phyloP scores from a whole-genome alignment of 2,888 invertebrate species.

The Diabrotica balteata region DNA sequence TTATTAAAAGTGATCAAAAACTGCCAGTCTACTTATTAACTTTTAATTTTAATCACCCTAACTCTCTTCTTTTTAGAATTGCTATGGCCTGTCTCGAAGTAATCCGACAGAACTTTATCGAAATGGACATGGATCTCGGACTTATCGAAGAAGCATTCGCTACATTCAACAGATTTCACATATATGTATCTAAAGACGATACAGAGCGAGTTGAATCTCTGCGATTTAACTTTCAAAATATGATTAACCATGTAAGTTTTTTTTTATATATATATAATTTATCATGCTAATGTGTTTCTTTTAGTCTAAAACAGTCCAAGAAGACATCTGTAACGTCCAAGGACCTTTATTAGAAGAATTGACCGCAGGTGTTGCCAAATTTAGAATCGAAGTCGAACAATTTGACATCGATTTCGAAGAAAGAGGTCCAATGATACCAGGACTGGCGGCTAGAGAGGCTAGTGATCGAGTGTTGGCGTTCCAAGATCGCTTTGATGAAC shows the following conservation, averaged over 20 bases:
- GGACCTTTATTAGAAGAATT: slow-evolving; percentile 77
- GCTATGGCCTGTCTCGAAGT: slow-evolving; percentile 81
- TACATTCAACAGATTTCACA: slow-evolving; percentile 71
- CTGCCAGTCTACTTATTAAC: too few relatives aligned
- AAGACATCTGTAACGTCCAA: slow-evolving; percentile 76
- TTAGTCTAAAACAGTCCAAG: slow-evolving; percentile 73
- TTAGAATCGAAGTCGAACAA: slow-evolving; percentile 70
- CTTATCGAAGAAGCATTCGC: slow-evolving; percentile 83
- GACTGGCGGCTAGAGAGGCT: slow-evolving; percentile 84
- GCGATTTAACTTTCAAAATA: slow-evolving; percentile 77
- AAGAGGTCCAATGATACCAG: slow-evolving; percentile 87
- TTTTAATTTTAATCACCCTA: too few relatives aligned
- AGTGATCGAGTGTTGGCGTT: slow-evolving; percentile 80
- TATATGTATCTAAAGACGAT: slow-evolving; percentile 78
- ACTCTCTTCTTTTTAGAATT: slow-evolving; percentile 60
- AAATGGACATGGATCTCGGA: slow-evolving; percentile 78
- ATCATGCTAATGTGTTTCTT: slow-evolving; percentile 15
- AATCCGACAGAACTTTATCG: slow-evolving; percentile 79
- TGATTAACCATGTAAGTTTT: slow-evolving; percentile 71
- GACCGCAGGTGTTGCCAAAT: slow-evolving; percentile 72
- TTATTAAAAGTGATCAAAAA: too few relatives aligned
- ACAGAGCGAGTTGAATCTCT: slow-evolving; percentile 80
- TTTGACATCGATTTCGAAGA: slow-evolving; percentile 77
- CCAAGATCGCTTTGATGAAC: slow-evolving; percentile 82
- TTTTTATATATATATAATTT: background rate